Base-by-base conservation (phyloP, 2,113 vertebrate species). In the Neotragus moschatus region DNA sequence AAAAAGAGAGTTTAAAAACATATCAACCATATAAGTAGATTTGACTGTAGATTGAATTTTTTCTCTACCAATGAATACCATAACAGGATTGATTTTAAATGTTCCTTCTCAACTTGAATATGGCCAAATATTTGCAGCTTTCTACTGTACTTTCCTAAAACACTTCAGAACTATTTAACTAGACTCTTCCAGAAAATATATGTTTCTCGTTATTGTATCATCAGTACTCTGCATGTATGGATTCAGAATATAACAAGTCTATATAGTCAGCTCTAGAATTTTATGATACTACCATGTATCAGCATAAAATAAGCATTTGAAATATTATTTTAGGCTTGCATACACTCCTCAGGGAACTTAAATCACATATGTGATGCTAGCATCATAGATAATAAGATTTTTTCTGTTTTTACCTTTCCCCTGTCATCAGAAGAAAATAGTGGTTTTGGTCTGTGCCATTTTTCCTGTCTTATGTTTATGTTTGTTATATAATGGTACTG, bases 61-160 rank as follows among this genome's bases (percentile, higher is more conserved):
- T 93, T 73, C 49, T 94, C 39, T 73, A 36, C n/a, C 13, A 75
- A 0, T 60, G 36, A 75, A 45, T 93, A 36, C n/a, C 36, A 19
- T 79, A n/a, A 60, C 53, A 39, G 80, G 95, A 86, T 80, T 85
- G 1, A 56, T 91, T 91, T 97, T 88, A 81, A 39, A 33, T 80
- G 0, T 97, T 96, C 45, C n/a, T 86, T 93, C 36, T 89, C 91
- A 93, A 16, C 10, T 82, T 96, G 43, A 91, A 33, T 28, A 77
- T 51, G 47, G 11, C 63, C 56, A 88, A 17, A n/a, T 95, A 94
- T 84, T 97, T 96, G 21, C 19, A 95, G 56, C 95, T 90, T 96
- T 95, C 91, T 95, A 17, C 53, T 94, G 3, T 73, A 87, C 5
- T 26, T 84, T 81, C n/a, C 84, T 43, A 5, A 88, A 96, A 47